Conservation (phyloP, 2,888 invertebrate genomes). For the Hofmannophila pseudospretella region DNA sequence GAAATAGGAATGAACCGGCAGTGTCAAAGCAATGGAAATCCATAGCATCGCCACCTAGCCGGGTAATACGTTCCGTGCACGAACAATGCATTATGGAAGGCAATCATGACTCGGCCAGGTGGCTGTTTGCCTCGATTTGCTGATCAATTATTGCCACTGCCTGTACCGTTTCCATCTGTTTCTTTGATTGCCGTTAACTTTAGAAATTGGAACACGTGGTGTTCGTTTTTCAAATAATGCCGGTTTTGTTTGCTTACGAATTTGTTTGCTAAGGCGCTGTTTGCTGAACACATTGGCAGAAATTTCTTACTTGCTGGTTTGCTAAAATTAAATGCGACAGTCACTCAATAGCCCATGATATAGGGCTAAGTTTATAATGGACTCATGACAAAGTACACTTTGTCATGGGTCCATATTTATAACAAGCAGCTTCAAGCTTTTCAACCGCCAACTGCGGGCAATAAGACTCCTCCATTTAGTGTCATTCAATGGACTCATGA, state of each 20-base stretch:
- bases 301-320: too few relatives aligned
- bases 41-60: slow-evolving; percentile 20
- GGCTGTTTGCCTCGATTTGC: slow-evolving; percentile 58
- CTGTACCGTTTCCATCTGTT: slow-evolving; percentile 25
- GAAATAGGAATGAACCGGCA: not conserved
- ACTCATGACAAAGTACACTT: too few relatives aligned
- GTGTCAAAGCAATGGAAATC: slow-evolving; percentile 11
- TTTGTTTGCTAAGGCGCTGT: not conserved
- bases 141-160: slow-evolving; percentile 58
- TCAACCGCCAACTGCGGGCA: too few relatives aligned
- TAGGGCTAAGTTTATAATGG: too few relatives aligned
- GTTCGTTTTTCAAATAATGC: not conserved
- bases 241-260: not conserved
- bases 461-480: too few relatives aligned
- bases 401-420: too few relatives aligned
- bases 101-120: slow-evolving; percentile 59
- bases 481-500: too few relatives aligned
- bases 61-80: slow-evolving; percentile 49
- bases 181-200: slow-evolving; percentile 6
- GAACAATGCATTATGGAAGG: slow-evolving; percentile 63
- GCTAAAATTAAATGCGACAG: too few relatives aligned
- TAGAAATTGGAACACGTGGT: not conserved
- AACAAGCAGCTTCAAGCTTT: too few relatives aligned
- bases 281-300: too few relatives aligned
- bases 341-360: too few relatives aligned